These are phyloP conservation scores for Chelonia mydas DNA, from an alignment of 2,797 vertebrate species.

Conservation along the genomic window DNA sequence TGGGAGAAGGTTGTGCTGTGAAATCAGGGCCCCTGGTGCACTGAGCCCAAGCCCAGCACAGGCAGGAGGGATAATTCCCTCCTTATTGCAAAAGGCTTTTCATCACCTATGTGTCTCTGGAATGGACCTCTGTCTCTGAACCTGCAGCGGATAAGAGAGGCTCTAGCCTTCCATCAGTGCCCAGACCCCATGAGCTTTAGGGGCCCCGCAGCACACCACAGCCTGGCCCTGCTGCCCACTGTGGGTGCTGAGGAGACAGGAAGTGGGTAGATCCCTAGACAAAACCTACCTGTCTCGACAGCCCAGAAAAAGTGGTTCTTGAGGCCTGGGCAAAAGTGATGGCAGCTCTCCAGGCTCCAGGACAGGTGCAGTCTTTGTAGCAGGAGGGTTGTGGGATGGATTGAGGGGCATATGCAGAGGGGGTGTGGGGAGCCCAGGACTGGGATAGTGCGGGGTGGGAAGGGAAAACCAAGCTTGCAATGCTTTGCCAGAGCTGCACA, in stretches of 20 bases:
- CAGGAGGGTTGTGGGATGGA: rapidly evolving
- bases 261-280: not conserved
- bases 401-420: rapidly evolving
- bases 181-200: rapidly evolving
- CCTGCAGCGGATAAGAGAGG: not conserved
- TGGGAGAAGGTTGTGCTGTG: no score
- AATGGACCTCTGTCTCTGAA: not conserved
- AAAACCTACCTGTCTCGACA: no score
- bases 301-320: not conserved
- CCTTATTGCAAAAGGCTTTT: no score
- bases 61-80: no score
- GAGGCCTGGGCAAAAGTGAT: not conserved
- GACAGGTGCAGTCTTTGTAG: not conserved
- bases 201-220: not conserved
- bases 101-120: no score
- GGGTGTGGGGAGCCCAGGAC: not conserved
- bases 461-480: no score
- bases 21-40: no score
- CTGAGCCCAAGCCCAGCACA: not conserved
- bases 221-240: not conserved
- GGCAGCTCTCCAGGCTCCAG: not conserved
- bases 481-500: not conserved
- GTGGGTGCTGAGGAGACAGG: not conserved
- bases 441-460: not conserved
- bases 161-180: not conserved